Evolutionary conservation across 2,797 vertebrate genomes (phyloP).

Genomic region (Sardinella longiceps): DNA sequence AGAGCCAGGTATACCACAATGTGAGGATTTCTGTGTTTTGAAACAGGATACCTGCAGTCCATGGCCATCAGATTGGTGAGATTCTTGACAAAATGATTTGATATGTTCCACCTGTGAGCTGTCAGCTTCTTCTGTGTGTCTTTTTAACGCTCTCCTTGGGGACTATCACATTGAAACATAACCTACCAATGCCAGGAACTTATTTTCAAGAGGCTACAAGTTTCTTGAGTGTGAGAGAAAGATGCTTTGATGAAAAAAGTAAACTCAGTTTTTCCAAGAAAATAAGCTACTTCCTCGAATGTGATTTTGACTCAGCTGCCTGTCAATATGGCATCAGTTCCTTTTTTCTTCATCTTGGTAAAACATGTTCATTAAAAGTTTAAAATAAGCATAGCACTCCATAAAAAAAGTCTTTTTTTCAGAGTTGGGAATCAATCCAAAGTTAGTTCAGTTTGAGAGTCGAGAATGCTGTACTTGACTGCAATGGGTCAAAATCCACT

Average conservation of each 20-base stretch:
- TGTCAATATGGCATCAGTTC: too few relatives aligned
- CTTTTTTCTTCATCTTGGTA: too few relatives aligned
- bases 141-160: not conserved
- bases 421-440: not conserved
- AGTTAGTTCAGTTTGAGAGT: too few relatives aligned
- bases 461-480: too few relatives aligned
- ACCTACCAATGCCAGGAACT: not conserved
- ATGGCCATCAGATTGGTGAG: not conserved
- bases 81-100: not conserved
- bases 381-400: too few relatives aligned
- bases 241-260: not conserved
- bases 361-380: too few relatives aligned
- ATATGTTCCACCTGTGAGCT: not conserved
- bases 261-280: not conserved
- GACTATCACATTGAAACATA: not conserved
- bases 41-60: not conserved
- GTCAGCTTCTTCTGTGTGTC: not conserved
- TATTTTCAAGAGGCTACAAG: not conserved
- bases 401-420: too few relatives aligned
- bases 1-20: not conserved
- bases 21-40: not conserved
- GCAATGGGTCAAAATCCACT: not conserved
- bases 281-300: not conserved
- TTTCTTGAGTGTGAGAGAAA: not conserved
- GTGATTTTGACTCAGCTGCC: too few relatives aligned